These are phyloP conservation scores for Syngnathus floridae DNA, from an alignment of 2,113 vertebrate species.

Conservation along the genomic window DNA sequence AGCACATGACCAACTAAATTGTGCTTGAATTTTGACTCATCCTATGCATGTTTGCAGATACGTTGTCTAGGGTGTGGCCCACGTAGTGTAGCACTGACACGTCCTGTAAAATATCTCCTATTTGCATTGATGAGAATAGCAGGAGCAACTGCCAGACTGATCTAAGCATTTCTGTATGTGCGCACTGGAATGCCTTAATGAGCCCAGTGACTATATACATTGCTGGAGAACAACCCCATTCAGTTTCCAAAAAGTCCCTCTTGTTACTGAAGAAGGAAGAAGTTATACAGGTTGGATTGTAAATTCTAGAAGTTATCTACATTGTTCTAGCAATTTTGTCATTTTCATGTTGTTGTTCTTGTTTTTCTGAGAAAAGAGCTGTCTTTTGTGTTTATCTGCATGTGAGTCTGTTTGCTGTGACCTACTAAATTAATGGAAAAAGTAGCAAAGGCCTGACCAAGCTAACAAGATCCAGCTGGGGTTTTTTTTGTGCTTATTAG, in stretches of 20 bases:
- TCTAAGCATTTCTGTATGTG: slow-evolving; percentile 11
- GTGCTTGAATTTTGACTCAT: not conserved
- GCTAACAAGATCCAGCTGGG: slow-evolving; percentile 64
- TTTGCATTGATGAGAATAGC: slow-evolving; percentile 8
- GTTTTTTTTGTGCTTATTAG: slow-evolving; percentile 50
- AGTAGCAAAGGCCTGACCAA: slow-evolving; percentile 60
- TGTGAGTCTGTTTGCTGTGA: slow-evolving; percentile 11
- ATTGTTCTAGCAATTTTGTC: slow-evolving; percentile 15
- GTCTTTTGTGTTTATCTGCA: slow-evolving; percentile 15
- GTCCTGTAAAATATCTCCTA: slow-evolving; percentile 7
- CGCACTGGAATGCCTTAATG: slow-evolving; percentile 44
- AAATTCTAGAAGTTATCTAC: slow-evolving; percentile 22
- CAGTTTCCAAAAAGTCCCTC: slow-evolving; percentile 29
- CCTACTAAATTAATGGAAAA: slow-evolving; percentile 24
- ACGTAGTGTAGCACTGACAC: not conserved
- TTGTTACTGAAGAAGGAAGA: slow-evolving; percentile 3
- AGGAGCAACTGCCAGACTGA: slow-evolving; percentile 16
- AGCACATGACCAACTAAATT: not conserved
- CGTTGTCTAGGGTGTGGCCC: not conserved
- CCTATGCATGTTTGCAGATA: not conserved
- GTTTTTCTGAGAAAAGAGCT: slow-evolving; percentile 22
- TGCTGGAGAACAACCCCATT: slow-evolving; percentile 7
- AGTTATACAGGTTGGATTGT: slow-evolving; percentile 17
- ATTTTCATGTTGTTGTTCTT: slow-evolving; percentile 20
- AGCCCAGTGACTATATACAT: slow-evolving; percentile 24